Base-by-base conservation (phyloP, 37 sponge, comb jelly and placozoan species). In the Petrosia ficiformis region DNA sequence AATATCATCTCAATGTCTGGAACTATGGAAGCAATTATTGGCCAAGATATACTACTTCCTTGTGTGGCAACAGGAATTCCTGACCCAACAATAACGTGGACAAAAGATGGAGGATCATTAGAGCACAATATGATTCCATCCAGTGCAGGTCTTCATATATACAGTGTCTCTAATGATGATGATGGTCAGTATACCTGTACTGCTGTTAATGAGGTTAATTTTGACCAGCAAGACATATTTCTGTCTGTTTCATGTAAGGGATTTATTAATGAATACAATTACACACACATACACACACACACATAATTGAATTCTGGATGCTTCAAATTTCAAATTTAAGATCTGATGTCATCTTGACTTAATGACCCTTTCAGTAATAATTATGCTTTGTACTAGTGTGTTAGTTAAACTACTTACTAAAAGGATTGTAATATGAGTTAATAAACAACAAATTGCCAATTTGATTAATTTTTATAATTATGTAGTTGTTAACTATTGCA, bases 161-260 rank as follows among this genome's bases (percentile, higher is more conserved):
- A 63, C 28, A 43, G 44, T 32, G 76, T 83, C 32, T 39, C 33
- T 40, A 44, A 39, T 28, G 31, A 30, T 16, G 31, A 76, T 14
- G 80, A 75, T 42, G 89, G 89, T 4, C 52, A 39, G 24, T 89
- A 80, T 56, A 75, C 76, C 19, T 89, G 89, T 69, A 33, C 69
- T 37, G 89, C 80, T 26, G 77, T 39, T 26, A 89, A 89, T 54
- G 28, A 26, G 0, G 39, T 85, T 36, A 79, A 79, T 38, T 32
- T n/a, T 34, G 73, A 70, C 28, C 24, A 33, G 39, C 67, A 68
- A 0, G 57, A 58, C 37, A 74, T 78, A 22, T 16, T 25, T 3
- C 57, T 85, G 32, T 57, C 56, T 8, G 79, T 85, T 32, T 29
- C 36, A 19, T 43, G 85, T 85, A 73, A 63, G 77, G 2, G 2